These are phyloP conservation scores for Tetranychus urticae DNA, from an alignment of 1,140 invertebrate species.

Conservation along the genomic window DNA sequence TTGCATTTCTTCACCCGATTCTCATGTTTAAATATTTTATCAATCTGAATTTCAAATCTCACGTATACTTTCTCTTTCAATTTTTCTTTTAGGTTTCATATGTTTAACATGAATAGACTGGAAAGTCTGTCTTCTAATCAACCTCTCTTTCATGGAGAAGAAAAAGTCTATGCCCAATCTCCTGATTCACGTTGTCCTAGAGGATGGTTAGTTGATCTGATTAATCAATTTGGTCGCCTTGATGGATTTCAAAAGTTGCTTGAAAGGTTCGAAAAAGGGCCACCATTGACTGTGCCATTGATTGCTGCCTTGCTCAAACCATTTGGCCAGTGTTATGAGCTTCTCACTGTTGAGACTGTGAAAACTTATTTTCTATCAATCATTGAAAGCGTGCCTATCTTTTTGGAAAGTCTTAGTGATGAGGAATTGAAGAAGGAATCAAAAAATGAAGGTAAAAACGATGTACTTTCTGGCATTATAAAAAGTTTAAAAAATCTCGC, in stretches of 20 bases:
- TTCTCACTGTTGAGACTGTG: conserved; percentile 65
- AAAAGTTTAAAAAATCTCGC: conserved; percentile 68
- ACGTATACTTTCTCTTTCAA: not conserved
- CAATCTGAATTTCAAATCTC: too few species aligned
- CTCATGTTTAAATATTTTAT: too few species aligned
- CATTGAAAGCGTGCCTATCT: conserved; percentile 65
- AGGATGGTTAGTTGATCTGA: conserved; percentile 85
- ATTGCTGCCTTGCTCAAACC: conserved; percentile 64
- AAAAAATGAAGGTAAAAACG: conserved; percentile 80
- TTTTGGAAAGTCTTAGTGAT: conserved; percentile 82
- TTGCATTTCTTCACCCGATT: too few species aligned
- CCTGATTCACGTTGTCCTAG: conserved; percentile 27
- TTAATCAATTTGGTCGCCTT: conserved; percentile 72
- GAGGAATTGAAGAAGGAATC: conserved; percentile 90
- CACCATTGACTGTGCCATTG: conserved; percentile 45
- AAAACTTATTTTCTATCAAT: conserved; percentile 80
- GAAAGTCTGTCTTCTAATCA: conserved; percentile 37
- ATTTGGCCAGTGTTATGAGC: conserved; percentile 74
- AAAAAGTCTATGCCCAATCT: conserved; percentile 55
- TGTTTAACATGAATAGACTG: conserved; percentile 56
- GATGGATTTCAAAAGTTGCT: conserved; percentile 67
- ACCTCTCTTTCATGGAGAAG: conserved; percentile 22
- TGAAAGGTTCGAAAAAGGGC: conserved; percentile 53
- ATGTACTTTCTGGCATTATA: conserved; percentile 68
- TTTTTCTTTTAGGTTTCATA: conserved; percentile 48